These are phyloP conservation scores for Chironomus riparius DNA, from an alignment of 2,888 invertebrate species.

Conservation along the genomic window DNA sequence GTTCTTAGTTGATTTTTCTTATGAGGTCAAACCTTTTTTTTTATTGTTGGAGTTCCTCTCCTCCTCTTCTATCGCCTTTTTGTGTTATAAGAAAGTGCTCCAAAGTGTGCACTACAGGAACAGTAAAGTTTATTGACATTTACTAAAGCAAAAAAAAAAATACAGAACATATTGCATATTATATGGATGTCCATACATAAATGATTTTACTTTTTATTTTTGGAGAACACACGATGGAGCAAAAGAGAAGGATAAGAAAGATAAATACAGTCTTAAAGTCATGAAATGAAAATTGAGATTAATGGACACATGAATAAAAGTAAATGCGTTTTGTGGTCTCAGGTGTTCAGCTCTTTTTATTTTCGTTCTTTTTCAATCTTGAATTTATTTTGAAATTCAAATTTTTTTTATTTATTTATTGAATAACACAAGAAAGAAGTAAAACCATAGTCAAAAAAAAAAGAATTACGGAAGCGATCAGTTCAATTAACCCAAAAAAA, in stretches of 20 bases:
- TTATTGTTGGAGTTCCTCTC: neutral
- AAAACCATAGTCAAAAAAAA: neutral
- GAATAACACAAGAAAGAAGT: neutral
- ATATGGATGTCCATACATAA: too few species aligned
- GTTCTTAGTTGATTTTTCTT: neutral
- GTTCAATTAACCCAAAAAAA: constrained; percentile 6
- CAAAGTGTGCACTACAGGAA: neutral
- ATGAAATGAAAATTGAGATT: constrained; percentile 6
- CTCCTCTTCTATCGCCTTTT: neutral
- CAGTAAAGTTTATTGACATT: constrained; percentile 14
- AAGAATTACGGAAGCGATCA: constrained; percentile 7
- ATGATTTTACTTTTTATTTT: neutral
- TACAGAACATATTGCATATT: too few species aligned
- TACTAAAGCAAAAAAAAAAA: neutral
- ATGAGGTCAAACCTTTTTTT: neutral
- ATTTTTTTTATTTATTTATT: neutral
- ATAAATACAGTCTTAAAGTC: neutral
- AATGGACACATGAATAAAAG: neutral
- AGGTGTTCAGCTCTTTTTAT: constrained; percentile 6
- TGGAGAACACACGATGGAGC: neutral
- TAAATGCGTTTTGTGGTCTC: constrained; percentile 21
- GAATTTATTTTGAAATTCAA: neutral
- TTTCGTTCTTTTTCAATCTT: neutral
- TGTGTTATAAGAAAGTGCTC: neutral
- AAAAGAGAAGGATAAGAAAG: neutral